These are phyloP conservation scores for Isoperla grammatica DNA, from an alignment of 2,888 invertebrate species.

Conservation along the genomic window DNA sequence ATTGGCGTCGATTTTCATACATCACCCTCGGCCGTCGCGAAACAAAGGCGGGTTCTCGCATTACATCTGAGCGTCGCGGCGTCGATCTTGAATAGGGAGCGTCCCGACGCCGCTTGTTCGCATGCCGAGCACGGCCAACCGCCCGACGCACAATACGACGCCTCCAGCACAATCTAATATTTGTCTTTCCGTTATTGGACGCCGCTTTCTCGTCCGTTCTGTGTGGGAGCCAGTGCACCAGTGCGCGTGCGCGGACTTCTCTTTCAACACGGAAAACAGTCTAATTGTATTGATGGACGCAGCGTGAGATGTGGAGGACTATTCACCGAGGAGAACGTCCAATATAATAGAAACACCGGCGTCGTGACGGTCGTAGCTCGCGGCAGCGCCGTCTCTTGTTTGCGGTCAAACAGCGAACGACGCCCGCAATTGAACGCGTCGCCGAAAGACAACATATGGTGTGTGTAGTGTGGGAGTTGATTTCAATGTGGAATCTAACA, in stretches of 20 bases:
- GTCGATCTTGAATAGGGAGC: no score
- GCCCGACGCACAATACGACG: constrained; percentile 17
- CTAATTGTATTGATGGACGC: neutral
- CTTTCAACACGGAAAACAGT: constrained; percentile 7
- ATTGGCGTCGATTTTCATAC: neutral
- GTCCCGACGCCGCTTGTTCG: neutral
- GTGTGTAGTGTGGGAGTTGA: no score
- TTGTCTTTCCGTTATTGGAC: constrained; percentile 30
- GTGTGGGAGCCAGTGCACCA: neutral
- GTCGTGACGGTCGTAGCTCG: no score
- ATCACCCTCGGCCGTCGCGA: neutral
- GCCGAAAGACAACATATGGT: neutral
- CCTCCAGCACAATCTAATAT: constrained; percentile 25
- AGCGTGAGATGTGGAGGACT: neutral
- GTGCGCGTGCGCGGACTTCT: neutral
- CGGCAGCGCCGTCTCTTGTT: constrained; percentile 18
- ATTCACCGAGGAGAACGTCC: neutral
- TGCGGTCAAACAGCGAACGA: constrained; percentile 25
- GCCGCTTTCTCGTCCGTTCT: constrained; percentile 6
- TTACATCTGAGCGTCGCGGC: constrained; percentile 5
- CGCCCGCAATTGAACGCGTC: constrained; percentile 11
- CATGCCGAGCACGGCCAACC: neutral
- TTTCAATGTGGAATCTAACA: no score
- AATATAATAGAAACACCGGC: constrained; percentile 5
- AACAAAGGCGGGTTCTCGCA: neutral